A percentile compares a stretch with the other conserved stretches of the same genome.
Conservation (phyloP, 1,140 invertebrate species). For the Drosophila mayri region DNA sequence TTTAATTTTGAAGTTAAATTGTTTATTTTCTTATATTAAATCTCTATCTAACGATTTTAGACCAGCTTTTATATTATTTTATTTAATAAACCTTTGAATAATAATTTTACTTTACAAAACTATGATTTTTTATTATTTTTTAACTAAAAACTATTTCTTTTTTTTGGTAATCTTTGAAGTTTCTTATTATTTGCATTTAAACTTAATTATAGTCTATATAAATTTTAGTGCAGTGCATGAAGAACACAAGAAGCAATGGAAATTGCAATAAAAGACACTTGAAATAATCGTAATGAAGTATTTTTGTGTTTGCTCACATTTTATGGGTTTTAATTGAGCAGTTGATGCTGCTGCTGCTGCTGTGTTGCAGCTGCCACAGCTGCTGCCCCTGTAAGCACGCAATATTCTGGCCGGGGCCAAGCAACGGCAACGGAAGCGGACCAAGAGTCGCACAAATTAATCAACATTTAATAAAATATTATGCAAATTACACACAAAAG, state of each 20-base stretch:
- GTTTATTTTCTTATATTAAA: background rate
- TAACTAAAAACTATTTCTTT: background rate
- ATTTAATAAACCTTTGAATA: too few species aligned
- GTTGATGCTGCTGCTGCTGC: slow-evolving; percentile 41
- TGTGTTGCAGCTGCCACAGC: slow-evolving; percentile 52
- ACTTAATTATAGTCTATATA: too few species aligned
- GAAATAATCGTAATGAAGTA: slow-evolving; percentile 51
- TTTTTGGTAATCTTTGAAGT: background rate
- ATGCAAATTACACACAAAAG: slow-evolving; percentile 63
- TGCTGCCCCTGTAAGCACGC: slow-evolving; percentile 69
- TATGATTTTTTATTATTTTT: background rate
- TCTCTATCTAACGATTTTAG: background rate
- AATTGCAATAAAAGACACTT: slow-evolving; percentile 53
- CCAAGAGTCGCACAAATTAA: slow-evolving; percentile 67
- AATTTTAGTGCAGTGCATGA: background rate
- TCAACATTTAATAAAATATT: slow-evolving; percentile 83
- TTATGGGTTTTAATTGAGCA: slow-evolving; percentile 70
- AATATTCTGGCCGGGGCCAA: slow-evolving; percentile 45
- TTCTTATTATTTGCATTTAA: background rate
- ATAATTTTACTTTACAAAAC: too few species aligned
- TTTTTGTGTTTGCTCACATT: slow-evolving; percentile 60
- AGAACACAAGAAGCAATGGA: slow-evolving; percentile 10
- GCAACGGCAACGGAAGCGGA: slow-evolving; percentile 33
- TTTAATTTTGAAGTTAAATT: background rate
- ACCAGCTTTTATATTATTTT: too few species aligned